phyloP scores from a whole-genome alignment of 2,113 vertebrate species.

The Toxostoma redivivum region DNA sequence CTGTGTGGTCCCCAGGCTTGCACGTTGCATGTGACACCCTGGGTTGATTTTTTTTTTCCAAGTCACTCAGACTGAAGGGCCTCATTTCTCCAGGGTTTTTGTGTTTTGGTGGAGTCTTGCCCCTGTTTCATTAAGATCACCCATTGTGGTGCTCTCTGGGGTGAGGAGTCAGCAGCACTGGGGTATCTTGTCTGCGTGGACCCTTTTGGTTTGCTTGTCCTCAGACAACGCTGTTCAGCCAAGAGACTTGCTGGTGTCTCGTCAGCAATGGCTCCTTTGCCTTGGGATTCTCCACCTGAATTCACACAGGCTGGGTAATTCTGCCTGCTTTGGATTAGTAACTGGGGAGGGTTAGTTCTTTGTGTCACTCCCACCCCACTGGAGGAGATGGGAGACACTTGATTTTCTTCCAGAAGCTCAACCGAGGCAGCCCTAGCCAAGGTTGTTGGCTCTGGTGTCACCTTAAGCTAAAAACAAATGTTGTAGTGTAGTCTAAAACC shows the following conservation, averaged over 20 bases:
- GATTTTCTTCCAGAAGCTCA: not conserved
- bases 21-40: not conserved
- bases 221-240: not conserved
- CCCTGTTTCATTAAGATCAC: not conserved
- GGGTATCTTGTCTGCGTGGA: not conserved
- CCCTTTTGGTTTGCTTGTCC: not conserved
- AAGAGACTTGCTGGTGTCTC: not conserved
- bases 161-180: not conserved
- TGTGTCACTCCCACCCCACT: not conserved
- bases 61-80: not conserved
- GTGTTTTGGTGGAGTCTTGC: not conserved
- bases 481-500: not conserved
- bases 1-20: not conserved
- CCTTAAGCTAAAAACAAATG: not conserved
- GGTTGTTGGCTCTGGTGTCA: not conserved
- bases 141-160: not conserved
- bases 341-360: not conserved
- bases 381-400: not conserved
- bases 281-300: conserved; percentile 7
- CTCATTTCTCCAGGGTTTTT: not conserved
- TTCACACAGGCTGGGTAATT: conserved; percentile 6
- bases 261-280: not conserved
- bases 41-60: not conserved
- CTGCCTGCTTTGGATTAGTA: not conserved
- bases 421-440: not conserved